Evolutionary conservation across 1,140 invertebrate genomes (phyloP), one percentile per base, ranked within the genome.

Genomic region (Diabrotica virgifera): DNA sequence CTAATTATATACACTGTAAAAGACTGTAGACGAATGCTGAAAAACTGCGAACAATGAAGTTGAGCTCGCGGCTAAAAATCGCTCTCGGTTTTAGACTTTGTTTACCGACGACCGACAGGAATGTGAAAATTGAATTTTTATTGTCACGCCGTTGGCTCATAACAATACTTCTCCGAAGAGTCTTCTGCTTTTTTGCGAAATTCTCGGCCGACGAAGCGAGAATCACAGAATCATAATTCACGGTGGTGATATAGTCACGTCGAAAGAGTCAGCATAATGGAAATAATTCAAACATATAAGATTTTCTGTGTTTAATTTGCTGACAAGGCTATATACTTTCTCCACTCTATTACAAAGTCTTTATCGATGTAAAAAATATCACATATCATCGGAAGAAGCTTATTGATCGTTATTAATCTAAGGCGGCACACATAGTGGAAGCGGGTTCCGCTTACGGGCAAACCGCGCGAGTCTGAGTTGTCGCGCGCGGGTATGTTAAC

Each of bases 121-220:
- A 74, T 74, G 73, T 59, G 66, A 65, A 70, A 74, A 74, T 73
- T 71, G 71, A 66, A 74, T 73, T 74, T 74, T 73, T 74, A 72
- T 73, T 70, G 70, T 73, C 72, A 70, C 70, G 70, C 66, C 67
- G 61, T 50, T 64, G 59, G 59, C 59, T 67, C 66, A 62, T 62
- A 67, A 67, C 66, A 64, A 64, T 64, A 46, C 53, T 63, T 59
- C 40, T 40, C 52, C 60, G 60, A 62, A 62, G 35, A 54, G 10
- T 12, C 24, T 38, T 52, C 35, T 36, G 37, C 36, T 65, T 67
- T 65, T 67, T 63, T 57, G 50, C 52, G 59, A 36, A n/a, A 62
- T 40, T 14, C 35, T 62, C 59, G 59, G 46, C 46, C 60, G 52
- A 14, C 12, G 60, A 46, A 37, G 52, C 35, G 52, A 62, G 52